Conservation (phyloP, 2,113 vertebrate species). For the Spheniscus mendiculus region DNA sequence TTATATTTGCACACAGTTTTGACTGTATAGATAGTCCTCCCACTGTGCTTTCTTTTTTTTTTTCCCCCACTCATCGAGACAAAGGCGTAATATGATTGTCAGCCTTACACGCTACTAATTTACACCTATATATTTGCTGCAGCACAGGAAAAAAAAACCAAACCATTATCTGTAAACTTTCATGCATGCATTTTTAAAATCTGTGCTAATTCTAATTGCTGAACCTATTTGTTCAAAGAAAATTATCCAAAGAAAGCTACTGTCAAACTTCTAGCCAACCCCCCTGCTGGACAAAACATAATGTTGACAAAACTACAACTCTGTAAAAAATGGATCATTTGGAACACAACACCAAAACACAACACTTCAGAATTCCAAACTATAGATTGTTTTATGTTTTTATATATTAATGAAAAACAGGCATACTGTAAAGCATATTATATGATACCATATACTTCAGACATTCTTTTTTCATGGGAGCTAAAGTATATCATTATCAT, state of each 20-base stretch:
- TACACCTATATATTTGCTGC: not conserved
- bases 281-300: not conserved
- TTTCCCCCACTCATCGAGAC: not conserved
- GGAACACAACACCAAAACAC: not conserved
- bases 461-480: not conserved
- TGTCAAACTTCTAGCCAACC: not conserved
- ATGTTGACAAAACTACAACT: not conserved
- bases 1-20: not conserved
- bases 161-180: not conserved
- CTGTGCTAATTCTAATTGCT: not conserved
- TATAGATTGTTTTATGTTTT: not conserved
- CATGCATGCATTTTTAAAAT: not conserved
- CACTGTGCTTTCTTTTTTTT: not conserved
- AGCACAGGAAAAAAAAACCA: not conserved
- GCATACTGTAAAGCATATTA: not conserved
- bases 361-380: not conserved
- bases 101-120: not conserved
- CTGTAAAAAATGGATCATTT: not conserved
- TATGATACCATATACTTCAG: not conserved
- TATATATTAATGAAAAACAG: not conserved
- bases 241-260: not conserved
- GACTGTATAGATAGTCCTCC: not conserved
- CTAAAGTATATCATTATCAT: not conserved
- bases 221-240: not conserved
- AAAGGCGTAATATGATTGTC: not conserved